These are phyloP conservation scores for Phylloscopus trochiloides DNA, from an alignment of 2,113 vertebrate species.

Conservation along the genomic window DNA sequence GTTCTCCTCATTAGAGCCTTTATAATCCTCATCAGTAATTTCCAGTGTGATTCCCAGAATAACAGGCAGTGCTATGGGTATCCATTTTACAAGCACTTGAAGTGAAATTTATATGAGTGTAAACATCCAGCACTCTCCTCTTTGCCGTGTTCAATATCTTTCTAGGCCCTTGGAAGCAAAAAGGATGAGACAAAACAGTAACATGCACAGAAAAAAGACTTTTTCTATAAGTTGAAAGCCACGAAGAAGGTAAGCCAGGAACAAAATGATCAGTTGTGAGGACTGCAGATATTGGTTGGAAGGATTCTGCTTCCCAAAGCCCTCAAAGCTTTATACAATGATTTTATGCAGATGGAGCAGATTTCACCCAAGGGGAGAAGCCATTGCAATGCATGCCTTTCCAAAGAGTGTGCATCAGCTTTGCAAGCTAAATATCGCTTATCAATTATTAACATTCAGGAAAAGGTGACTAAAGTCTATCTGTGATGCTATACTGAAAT, in stretches of 20 bases:
- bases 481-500: constrained; percentile 27
- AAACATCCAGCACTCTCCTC: background rate
- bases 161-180: background rate
- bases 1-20: background rate
- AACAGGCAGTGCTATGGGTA: background rate
- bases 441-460: constrained; percentile 56
- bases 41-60: background rate
- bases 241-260: background rate
- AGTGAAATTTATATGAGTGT: background rate
- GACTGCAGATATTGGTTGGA: background rate
- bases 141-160: background rate
- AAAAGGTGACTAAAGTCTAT: constrained; percentile 61
- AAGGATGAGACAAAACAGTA: background rate
- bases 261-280: background rate
- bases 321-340: background rate
- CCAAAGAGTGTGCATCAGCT: background rate
- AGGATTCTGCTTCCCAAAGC: background rate
- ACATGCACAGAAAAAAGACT: background rate
- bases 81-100: background rate
- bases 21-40: background rate
- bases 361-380: constrained; percentile 22
- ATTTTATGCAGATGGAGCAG: background rate
- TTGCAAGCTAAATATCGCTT: constrained; percentile 49
- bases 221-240: background rate
- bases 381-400: background rate